Conservation (phyloP, 1,140 invertebrate genomes). For the Acromyrmex heyeri region DNA sequence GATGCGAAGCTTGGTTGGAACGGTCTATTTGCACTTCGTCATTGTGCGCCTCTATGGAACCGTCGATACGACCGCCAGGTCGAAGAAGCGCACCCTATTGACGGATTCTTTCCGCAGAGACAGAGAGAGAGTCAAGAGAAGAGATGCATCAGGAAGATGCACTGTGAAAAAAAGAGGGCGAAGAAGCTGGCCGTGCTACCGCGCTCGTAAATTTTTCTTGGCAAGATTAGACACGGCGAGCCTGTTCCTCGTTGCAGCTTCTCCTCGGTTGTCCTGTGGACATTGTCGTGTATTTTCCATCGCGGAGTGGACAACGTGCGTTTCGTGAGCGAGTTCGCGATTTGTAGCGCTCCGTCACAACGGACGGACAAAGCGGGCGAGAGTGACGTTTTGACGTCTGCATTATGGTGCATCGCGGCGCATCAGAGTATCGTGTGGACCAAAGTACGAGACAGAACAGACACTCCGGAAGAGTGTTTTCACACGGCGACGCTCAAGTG, state of each 20-base stretch:
- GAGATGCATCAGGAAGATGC: constrained; percentile 5
- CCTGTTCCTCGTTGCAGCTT: constrained; percentile 42
- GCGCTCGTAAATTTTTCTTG: constrained; percentile 73
- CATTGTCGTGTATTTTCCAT: constrained; percentile 39
- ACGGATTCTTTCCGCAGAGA: constrained; percentile 77
- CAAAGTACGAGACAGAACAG: background rate
- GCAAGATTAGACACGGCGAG: constrained; percentile 71
- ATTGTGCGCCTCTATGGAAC: constrained; percentile 70
- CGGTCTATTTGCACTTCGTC: constrained; percentile 79
- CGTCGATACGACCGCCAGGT: constrained; percentile 49
- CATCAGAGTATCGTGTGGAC: constrained; percentile 41
- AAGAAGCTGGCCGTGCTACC: constrained; percentile 39
- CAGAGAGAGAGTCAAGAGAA: constrained; percentile 39
- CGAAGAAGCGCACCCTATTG: constrained; percentile 75
- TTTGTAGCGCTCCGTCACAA: constrained; percentile 58
- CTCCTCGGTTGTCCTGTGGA: constrained; percentile 9
- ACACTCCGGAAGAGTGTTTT: constrained; percentile 25
- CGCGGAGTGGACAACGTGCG: constrained; percentile 7
- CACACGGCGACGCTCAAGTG: constrained; percentile 33
- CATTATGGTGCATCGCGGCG: constrained; percentile 61
- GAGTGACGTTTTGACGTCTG: constrained; percentile 72
- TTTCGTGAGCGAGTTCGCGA: constrained; percentile 54
- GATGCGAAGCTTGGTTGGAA: constrained; percentile 62
- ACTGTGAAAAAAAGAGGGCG: constrained; percentile 6
- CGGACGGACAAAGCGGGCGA: constrained; percentile 57